Percentiles rank a stretch among this genome's conserved stretches.
phyloP scores from a whole-genome alignment of 2,797 vertebrate species.

The Ibycter americanus region DNA sequence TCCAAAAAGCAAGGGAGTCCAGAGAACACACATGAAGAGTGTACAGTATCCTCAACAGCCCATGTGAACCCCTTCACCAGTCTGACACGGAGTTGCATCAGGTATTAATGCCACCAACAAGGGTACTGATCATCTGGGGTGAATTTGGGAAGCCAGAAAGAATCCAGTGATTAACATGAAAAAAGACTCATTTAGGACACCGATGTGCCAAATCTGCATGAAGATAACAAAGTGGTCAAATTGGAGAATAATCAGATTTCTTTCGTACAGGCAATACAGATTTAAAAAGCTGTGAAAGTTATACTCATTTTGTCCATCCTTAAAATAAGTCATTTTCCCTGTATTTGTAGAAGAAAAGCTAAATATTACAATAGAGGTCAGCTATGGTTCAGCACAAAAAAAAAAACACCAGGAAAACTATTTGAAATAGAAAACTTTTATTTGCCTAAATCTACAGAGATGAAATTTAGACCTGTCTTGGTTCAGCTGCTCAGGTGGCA shows the following conservation, averaged over 20 bases:
- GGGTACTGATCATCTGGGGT: background rate
- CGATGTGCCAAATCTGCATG: background rate
- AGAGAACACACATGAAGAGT: background rate
- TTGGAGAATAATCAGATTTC: background rate
- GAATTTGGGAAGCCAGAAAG: background rate
- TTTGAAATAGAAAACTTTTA: background rate
- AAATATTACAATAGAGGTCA: constrained; percentile 15
- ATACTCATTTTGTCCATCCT: background rate
- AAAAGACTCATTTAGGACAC: background rate
- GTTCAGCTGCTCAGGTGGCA: background rate
- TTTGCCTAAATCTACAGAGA: background rate
- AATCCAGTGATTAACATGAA: background rate
- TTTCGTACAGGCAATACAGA: background rate
- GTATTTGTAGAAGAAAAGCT: constrained; percentile 15
- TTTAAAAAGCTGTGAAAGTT: background rate
- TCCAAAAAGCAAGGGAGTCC: background rate
- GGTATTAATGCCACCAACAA: background rate
- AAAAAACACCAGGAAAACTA: background rate
- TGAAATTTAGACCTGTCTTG: background rate
- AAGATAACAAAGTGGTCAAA: constrained; percentile 4
- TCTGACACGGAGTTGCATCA: background rate
- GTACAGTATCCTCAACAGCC: background rate
- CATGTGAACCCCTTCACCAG: background rate
- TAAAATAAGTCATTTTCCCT: background rate
- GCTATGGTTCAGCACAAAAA: background rate